These are phyloP conservation scores for Crossaster papposus DNA, from an alignment of 53 echinoderm and acorn worm genomes.

Conservation along the genomic window DNA sequence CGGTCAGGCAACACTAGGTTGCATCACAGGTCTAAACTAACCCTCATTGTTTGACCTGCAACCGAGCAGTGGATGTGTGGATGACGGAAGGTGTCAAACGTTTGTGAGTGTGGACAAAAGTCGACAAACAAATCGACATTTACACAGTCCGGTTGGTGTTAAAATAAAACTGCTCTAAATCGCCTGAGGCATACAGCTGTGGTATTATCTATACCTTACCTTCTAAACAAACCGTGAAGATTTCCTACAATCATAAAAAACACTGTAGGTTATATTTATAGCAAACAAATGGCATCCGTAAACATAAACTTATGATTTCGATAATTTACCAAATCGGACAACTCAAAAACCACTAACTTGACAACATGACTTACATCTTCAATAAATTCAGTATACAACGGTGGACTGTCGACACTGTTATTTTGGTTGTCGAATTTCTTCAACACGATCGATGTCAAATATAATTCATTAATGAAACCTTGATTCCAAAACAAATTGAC, in stretches of 20 bases:
- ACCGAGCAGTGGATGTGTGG: constrained; percentile 19
- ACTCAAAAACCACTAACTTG: background rate
- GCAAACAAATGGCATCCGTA: background rate
- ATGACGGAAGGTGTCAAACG: background rate
- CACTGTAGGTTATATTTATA: too few species aligned
- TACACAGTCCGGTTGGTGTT: constrained; percentile 11
- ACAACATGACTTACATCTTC: background rate
- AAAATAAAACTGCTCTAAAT: background rate
- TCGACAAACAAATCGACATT: constrained; percentile 28
- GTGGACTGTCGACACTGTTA: too few species aligned
- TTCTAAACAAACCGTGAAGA: constrained; percentile 5
- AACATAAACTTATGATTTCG: background rate
- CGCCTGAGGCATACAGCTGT: constrained; percentile 20
- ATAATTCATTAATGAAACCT: background rate
- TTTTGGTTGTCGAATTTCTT: too few species aligned
- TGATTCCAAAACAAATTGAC: background rate
- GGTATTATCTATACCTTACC: constrained; percentile 13
- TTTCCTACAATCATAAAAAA: background rate
- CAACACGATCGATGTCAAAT: background rate
- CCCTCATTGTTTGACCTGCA: constrained; percentile 35
- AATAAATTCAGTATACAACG: too few species aligned
- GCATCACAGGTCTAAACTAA: constrained; percentile 6
- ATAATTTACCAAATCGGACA: background rate
- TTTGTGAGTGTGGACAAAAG: background rate
- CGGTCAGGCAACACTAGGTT: background rate